Evolutionary conservation across 2,888 invertebrate species (phyloP).

Genomic region (Phengaris alcon): DNA sequence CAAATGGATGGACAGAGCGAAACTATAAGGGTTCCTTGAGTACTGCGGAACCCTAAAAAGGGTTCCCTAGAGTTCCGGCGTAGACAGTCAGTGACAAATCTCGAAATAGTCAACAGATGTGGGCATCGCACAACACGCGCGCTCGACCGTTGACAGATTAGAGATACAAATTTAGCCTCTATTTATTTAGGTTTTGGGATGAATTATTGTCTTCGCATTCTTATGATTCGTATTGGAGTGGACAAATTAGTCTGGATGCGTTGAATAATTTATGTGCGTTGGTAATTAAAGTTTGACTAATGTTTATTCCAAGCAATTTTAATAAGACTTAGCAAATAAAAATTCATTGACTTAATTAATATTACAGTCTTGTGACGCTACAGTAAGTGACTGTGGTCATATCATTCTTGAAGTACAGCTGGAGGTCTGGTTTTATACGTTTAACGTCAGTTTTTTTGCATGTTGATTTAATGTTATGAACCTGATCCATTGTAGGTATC

Average conservation of each 20-base stretch:
- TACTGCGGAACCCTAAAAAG: conserved; percentile 47
- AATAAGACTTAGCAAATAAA: not conserved
- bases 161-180: conserved; percentile 72
- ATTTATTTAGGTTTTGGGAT: conserved; percentile 68
- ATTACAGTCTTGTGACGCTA: too few species aligned
- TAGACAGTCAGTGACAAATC: conserved; percentile 70
- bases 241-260: conserved; percentile 46
- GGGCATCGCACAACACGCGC: conserved; percentile 73
- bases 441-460: not conserved
- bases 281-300: conserved; percentile 20
- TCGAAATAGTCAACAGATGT: conserved; percentile 74
- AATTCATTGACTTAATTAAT: not conserved
- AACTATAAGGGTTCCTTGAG: too few species aligned
- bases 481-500: too few species aligned
- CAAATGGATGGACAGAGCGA: too few species aligned
- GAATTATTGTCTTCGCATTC: conserved; percentile 67
- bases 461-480: not conserved
- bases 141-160: conserved; percentile 77
- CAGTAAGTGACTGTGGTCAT: not conserved
- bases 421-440: too few species aligned
- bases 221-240: conserved; percentile 41
- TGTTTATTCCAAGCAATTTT: not conserved
- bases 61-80: conserved; percentile 62
- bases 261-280: conserved; percentile 40
- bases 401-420: not conserved